Evolutionary conservation across 2,888 invertebrate genomes (phyloP), one percentile per base, ranked within the genome.

Genomic region (Pachycephus smyrnensis): DNA sequence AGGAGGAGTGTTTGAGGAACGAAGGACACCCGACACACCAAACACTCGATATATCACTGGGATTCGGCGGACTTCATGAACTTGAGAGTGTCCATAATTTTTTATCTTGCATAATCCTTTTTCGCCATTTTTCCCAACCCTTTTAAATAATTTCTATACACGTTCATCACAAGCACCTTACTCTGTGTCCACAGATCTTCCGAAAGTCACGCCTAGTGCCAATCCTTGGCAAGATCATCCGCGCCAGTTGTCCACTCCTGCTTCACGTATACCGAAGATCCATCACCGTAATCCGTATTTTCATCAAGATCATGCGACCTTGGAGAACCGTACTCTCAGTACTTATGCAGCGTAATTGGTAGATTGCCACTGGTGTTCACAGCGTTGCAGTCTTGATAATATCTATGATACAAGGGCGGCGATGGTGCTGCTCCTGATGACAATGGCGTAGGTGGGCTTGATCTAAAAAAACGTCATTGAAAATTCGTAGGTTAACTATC

Each of bases 281-380:
- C 86, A 79, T 90, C 89, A 80, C 88, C 88, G 73, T 86, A 83
- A 77, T 77, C 79, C 11, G 77, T 75, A 80, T 82, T 40, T 69
- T 69, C 55, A 75, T 89, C 90, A 89, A 90, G 89, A 83, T 86
- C 87, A 76, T 83, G 84, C 82, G 90, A 87, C 88, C 91, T 91
- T 91, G 91, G 90, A 86, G 90, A 89, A 82, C 90, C 89, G 84
- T 90, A 91, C 82, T 90, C 91, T 91, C 91, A 91, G 91, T 91
- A 91, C 82, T 91, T 91, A 83, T 91, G 91, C 77, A 91, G 81
- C 86, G 91, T 90, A 84, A 91, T 91, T n/a, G 91, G 91, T 76
- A 91, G 79, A 86, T 91, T 91, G 32, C 91, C 91, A 79, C 90
- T 91, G 80, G 90, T 89, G 78, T 89, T 91, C 1, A 91, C 89